Evolutionary conservation across 2,888 invertebrate genomes (phyloP), one percentile per base, ranked within the genome.

Genomic region (Pterostichus niger): DNA sequence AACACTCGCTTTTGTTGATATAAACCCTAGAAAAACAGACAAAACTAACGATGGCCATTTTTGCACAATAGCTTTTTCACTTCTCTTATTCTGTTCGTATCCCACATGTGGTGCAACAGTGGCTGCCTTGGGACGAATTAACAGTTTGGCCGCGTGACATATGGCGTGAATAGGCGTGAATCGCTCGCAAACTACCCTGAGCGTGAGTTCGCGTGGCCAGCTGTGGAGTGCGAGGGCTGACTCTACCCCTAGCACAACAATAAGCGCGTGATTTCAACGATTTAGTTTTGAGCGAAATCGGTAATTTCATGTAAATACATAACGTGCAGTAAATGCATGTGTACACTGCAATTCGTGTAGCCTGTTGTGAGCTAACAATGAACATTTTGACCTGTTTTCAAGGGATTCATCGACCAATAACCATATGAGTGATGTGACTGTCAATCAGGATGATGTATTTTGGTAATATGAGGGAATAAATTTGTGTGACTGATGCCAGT

Each of bases 161-260:
- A 82, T 82, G 82, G 82, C 59, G 82, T 82, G 82, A 82, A 82
- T 82, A 82, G 82, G 82, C 82, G 82, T 82, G 82, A 82, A 82
- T 82, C 75, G 82, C 71, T 82, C 73, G 59, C 44, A 73, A 82
- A 82, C 81, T 71, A 75, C 49, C 33, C 13, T 13, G n/a, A 40
- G 77, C 56, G 77, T 71, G 44, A 44, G 44, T 71, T 71, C 68
- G 33, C 64, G n/a, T 13, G 49, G 33, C 64, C 64, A 33, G 11
- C 33, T n/a, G 64, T 10, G 31, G 24, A 17, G 9, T 7, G 31
- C n/a, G 59, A 31, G 59, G 24, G 13, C 56, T 9, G 17, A 17
- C 31, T 33, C 64, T 6, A 64, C 80, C 33, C 33, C 56, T 40
- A 7, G 54, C 33, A 33, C 40, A 77, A 77, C 77, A 77, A 77